Conservation (phyloP, 2,888 invertebrate genomes). For the Euplagia quadripunctaria region DNA sequence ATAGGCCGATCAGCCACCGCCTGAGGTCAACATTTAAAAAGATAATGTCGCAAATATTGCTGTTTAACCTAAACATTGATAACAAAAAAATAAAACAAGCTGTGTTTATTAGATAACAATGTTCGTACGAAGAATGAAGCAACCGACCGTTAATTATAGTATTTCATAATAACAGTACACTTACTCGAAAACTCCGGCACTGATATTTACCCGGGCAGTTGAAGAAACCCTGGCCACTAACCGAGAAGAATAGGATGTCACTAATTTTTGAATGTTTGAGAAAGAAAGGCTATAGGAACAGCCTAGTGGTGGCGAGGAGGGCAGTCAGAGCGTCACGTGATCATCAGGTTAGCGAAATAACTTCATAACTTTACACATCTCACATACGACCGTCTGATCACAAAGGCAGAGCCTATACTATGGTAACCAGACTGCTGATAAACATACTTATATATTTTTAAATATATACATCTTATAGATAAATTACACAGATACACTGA, state of each 20-base stretch:
- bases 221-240: neutral
- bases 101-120: neutral
- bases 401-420: too few species aligned
- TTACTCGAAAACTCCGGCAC: neutral
- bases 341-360: too few species aligned
- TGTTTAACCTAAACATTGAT: slow-evolving; percentile 13
- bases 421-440: too few species aligned
- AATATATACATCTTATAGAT: too few species aligned
- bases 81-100: neutral
- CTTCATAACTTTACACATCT: too few species aligned
- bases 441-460: too few species aligned
- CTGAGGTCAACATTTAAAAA: slow-evolving; percentile 22
- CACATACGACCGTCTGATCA: too few species aligned
- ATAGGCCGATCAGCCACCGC: slow-evolving; percentile 16
- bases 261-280: neutral
- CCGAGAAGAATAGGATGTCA: neutral
- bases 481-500: too few species aligned
- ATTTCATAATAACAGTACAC: neutral
- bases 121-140: neutral
- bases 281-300: neutral
- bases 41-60: slow-evolving; percentile 16
- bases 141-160: neutral
- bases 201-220: neutral
- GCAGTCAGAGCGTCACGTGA: neutral
- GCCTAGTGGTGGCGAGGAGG: neutral